Evolutionary conservation across 2,888 invertebrate species (phyloP), one percentile per base, ranked within the genome.

Genomic region (Azorinus chamasolen): DNA sequence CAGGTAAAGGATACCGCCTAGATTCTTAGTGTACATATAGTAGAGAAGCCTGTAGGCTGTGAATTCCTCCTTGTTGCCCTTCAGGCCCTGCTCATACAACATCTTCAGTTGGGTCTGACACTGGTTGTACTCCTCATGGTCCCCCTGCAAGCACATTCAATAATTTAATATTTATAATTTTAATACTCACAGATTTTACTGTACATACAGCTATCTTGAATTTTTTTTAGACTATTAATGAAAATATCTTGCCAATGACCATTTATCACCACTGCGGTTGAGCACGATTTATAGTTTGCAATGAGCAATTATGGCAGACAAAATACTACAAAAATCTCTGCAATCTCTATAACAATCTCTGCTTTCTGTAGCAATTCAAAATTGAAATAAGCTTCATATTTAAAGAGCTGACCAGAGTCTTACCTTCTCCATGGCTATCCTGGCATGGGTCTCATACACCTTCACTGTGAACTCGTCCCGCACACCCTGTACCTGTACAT

Each of bases 51-150:
- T 92, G 93, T 99, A 99, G 61, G 98, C 98, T 61, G 96, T 96
- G 94, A 99, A 99, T 94, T 99, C 99, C 81, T 96, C 95, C 79
- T 95, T 95, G 94, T 98, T 97, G 22, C 91, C 92, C 10, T 87
- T 69, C 14, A 86, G 72, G 18, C 91, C 92, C 68, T 93, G 92
- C 25, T 87, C 79, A 93, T 99, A 99, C 39, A 99, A 95, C 95
- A 97, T 96, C 94, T 97, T 97, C 63, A 99, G 94, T 94, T 99
- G 99, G 16, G 98, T 98, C 94, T 99, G 99, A 93, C 99, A 99
- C 93, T 99, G 99, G 94, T 99, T 99, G 93, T 99, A 99, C 93
- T 99, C 99, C 92, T 98, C 99, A 93, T 98, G 98, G 92, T 99
- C 99, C 62, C 98, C 97, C 94, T 94, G 74, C 1, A 88, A 86